These are phyloP conservation scores for Nerophis ophidion DNA, from an alignment of 2,113 vertebrate genomes.

Conservation along the genomic window DNA sequence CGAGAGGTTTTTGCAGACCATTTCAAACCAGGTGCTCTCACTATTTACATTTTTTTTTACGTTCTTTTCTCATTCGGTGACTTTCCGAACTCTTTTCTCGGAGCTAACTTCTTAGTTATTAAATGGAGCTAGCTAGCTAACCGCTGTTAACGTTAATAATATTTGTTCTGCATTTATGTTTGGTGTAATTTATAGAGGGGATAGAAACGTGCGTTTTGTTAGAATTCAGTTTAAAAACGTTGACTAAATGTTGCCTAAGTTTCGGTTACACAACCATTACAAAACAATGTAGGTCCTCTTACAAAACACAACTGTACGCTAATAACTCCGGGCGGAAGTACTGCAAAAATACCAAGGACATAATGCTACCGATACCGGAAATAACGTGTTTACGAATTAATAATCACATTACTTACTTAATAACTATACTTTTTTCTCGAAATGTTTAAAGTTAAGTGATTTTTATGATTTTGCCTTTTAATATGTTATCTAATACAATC, in stretches of 20 bases:
- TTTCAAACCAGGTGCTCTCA: constrained; percentile 76
- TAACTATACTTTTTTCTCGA: too few species aligned
- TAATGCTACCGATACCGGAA: too few species aligned
- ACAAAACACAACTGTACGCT: too few species aligned
- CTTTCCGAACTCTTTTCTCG: background rate
- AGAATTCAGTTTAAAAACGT: background rate
- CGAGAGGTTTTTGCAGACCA: constrained; percentile 80
- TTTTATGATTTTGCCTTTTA: too few species aligned
- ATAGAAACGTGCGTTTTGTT: background rate
- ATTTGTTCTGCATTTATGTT: background rate
- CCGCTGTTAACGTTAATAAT: constrained; percentile 1
- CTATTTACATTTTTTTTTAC: background rate
- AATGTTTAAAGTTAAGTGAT: too few species aligned
- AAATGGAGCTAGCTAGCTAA: background rate
- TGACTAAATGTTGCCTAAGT: constrained; percentile 1
- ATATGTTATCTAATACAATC: too few species aligned
- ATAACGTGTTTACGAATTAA: too few species aligned
- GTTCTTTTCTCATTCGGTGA: background rate
- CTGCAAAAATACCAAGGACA: too few species aligned
- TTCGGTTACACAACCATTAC: constrained; percentile 14
- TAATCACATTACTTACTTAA: too few species aligned
- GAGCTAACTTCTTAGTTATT: background rate
- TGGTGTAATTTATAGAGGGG: background rate
- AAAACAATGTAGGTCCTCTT: constrained; percentile 1
- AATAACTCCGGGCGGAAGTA: too few species aligned